These are phyloP conservation scores for Nephrotoma appendiculata DNA, from an alignment of 2,888 invertebrate genomes.

Conservation along the genomic window DNA sequence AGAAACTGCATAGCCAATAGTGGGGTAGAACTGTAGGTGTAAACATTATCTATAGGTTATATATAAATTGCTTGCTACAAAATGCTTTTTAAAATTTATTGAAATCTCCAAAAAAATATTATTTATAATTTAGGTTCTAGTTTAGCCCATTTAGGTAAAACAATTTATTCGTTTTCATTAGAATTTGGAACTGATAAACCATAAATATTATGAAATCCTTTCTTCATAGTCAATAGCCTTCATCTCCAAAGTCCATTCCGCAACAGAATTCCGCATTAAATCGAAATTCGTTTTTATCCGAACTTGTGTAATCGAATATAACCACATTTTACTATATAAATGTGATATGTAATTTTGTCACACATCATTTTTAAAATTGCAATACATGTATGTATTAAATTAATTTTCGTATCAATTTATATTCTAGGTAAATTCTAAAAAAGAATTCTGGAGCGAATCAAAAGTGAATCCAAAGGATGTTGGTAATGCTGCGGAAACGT, in stretches of 20 bases:
- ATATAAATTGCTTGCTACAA: no score
- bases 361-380: background rate
- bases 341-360: no score
- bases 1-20: no score
- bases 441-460: constrained; percentile 27
- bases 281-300: background rate
- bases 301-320: background rate
- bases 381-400: background rate
- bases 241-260: no score
- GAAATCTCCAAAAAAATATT: no score
- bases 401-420: constrained; percentile 1
- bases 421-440: constrained; percentile 25
- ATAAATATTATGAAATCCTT: no score
- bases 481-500: constrained; percentile 16
- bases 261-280: background rate
- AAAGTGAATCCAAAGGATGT: constrained; percentile 10
- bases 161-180: background rate
- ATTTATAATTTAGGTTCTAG: no score
- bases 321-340: background rate
- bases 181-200: background rate
- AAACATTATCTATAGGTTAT: no score
- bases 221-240: no score
- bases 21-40: no score
- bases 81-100: no score
- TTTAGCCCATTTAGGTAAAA: background rate